These are phyloP conservation scores for Dromius quadrimaculatus DNA, from an alignment of 2,888 invertebrate species.

Conservation along the genomic window DNA sequence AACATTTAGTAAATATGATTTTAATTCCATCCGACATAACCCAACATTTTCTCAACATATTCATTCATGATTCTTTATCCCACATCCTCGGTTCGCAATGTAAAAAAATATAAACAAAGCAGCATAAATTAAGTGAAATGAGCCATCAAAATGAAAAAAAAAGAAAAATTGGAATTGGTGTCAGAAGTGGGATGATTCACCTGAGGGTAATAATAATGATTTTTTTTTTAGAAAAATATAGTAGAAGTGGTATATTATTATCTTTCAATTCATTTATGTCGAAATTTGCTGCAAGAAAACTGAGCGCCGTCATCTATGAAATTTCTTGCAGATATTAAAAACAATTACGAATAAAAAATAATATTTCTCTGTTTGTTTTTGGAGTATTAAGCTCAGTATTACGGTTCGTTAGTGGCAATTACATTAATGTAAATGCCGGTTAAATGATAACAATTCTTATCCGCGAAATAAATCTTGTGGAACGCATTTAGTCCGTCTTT, in stretches of 20 bases:
- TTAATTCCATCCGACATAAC: conserved; percentile 1
- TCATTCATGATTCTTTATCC: conserved; percentile 2
- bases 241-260: too few relatives aligned
- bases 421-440: conserved; percentile 41
- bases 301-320: conserved; percentile 19
- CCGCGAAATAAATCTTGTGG: conserved; percentile 41
- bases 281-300: conserved; percentile 3
- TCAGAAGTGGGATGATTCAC: too few relatives aligned
- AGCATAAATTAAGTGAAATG: conserved; percentile 28
- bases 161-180: too few relatives aligned
- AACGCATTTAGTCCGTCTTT: conserved; percentile 16
- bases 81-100: conserved; percentile 6
- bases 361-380: conserved; percentile 31
- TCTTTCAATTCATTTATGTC: too few relatives aligned
- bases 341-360: conserved; percentile 39
- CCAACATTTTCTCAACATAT: conserved; percentile 28
- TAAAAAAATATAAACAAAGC: conserved; percentile 7
- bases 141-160: too few relatives aligned
- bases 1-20: conserved; percentile 13
- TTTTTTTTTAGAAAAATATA: too few relatives aligned
- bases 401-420: conserved; percentile 43
- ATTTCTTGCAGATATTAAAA: conserved; percentile 37
- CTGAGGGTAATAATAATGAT: too few relatives aligned
- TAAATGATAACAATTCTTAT: conserved; percentile 39
- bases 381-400: conserved; percentile 34